Evolutionary conservation across 2,113 vertebrate genomes (phyloP).

Genomic region (Centropus bengalensis): DNA sequence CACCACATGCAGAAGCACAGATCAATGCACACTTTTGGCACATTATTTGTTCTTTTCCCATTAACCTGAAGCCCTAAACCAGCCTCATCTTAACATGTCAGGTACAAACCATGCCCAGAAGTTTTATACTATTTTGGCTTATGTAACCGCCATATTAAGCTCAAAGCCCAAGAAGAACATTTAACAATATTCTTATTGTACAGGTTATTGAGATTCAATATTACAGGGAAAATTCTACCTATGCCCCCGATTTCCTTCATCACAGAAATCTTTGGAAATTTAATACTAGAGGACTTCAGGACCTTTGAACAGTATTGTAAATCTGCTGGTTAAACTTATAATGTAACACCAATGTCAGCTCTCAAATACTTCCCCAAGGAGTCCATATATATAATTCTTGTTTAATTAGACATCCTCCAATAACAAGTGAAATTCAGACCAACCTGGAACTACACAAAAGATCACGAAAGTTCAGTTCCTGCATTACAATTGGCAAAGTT

Average conservation of each 20-base stretch:
- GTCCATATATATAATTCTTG: neutral
- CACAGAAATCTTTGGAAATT: conserved; percentile 10
- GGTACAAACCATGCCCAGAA: neutral
- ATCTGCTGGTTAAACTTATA: conserved; percentile 7
- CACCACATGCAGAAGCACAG: neutral
- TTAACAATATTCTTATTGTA: conserved; percentile 51
- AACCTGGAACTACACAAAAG: neutral
- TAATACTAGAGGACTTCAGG: conserved; percentile 11
- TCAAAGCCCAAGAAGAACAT: conserved; percentile 32
- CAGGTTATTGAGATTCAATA: conserved; percentile 25
- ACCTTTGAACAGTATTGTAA: neutral
- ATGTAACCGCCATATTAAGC: conserved; percentile 33
- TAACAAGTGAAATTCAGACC: conserved; percentile 13
- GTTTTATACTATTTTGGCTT: conserved; percentile 45
- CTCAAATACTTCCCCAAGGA: neutral
- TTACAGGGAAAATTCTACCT: conserved; percentile 34
- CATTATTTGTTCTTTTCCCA: neutral
- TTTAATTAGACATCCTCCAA: neutral
- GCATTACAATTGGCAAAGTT: neutral
- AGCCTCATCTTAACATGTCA: neutral
- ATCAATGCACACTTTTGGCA: neutral
- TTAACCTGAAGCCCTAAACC: conserved; percentile 25
- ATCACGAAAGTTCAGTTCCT: conserved; percentile 20
- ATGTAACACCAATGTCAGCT: neutral
- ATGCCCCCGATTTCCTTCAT: neutral